A percentile compares a stretch with the other conserved stretches of the same genome.
Evolutionary conservation across 2,888 invertebrate genomes (phyloP).

Genomic region (Nycteola revayana): DNA sequence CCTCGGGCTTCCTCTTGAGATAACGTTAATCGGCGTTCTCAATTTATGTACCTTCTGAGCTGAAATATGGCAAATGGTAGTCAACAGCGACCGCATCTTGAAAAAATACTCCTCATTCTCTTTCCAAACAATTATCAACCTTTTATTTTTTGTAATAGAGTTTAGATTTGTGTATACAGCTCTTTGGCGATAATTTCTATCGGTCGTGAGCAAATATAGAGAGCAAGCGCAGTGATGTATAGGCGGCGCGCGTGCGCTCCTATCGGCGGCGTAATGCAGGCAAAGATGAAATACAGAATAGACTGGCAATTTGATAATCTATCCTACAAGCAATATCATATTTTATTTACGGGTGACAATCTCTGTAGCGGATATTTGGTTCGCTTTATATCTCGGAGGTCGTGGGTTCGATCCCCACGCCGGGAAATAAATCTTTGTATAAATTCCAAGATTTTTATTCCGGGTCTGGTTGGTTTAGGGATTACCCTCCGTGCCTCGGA

Average conservation of each 20-base stretch:
- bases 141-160: constrained; percentile 19
- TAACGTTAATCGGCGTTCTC: constrained; percentile 66
- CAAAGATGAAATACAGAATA: constrained; percentile 45
- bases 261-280: constrained; percentile 41
- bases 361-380: too few relatives aligned
- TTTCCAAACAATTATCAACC: constrained; percentile 22
- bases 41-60: constrained; percentile 58
- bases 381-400: too few relatives aligned
- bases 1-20: constrained; percentile 49
- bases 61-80: constrained; percentile 59
- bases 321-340: constrained; percentile 8
- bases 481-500: too few relatives aligned
- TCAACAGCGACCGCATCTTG: constrained; percentile 44
- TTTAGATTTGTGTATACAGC: constrained; percentile 23
- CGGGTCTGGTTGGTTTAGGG: too few relatives aligned
- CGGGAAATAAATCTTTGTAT: too few relatives aligned
- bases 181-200: constrained; percentile 54
- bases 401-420: too few relatives aligned
- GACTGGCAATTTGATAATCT: constrained; percentile 6
- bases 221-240: constrained; percentile 71
- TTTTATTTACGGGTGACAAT: too few relatives aligned
- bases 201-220: constrained; percentile 60
- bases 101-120: constrained; percentile 24
- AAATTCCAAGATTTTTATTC: too few relatives aligned
- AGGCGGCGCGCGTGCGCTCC: constrained; percentile 52